Conservation (phyloP, 2,888 invertebrate genomes). For the Calliphora vomitoria region DNA sequence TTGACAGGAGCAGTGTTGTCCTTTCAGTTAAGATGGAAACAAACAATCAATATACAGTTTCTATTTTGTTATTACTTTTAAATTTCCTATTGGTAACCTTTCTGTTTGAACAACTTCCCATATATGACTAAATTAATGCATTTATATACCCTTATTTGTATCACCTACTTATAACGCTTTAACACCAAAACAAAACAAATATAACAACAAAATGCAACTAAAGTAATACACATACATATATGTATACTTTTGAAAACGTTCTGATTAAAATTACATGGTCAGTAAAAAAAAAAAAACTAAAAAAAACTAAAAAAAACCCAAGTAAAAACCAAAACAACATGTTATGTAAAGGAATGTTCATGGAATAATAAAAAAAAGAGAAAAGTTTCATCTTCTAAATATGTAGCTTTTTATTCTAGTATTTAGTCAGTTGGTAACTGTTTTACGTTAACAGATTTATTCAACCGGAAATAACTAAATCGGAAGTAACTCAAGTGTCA, state of each 20-base stretch:
- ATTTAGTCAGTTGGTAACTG: constrained; percentile 29
- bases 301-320: background rate
- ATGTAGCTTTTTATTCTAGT: constrained; percentile 1
- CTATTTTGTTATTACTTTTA: too few relatives aligned
- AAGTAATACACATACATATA: background rate
- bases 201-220: background rate
- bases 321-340: background rate
- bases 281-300: constrained; percentile 20
- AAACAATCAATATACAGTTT: too few relatives aligned
- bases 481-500: constrained; percentile 62
- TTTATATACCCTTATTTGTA: constrained; percentile 11
- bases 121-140: background rate
- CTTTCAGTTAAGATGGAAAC: too few relatives aligned
- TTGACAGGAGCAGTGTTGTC: too few relatives aligned
- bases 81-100: background rate
- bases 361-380: background rate
- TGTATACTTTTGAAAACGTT: background rate
- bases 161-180: constrained; percentile 34
- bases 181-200: constrained; percentile 16
- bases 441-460: constrained; percentile 44
- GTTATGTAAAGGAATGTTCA: constrained; percentile 27
- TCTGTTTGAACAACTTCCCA: background rate
- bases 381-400: background rate
- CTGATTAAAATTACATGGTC: constrained; percentile 52
- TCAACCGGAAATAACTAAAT: constrained; percentile 62